A percentile compares a stretch with the other conserved stretches of the same genome.
phyloP scores from a whole-genome alignment of 2,113 vertebrate species.

The Marmota monax region DNA sequence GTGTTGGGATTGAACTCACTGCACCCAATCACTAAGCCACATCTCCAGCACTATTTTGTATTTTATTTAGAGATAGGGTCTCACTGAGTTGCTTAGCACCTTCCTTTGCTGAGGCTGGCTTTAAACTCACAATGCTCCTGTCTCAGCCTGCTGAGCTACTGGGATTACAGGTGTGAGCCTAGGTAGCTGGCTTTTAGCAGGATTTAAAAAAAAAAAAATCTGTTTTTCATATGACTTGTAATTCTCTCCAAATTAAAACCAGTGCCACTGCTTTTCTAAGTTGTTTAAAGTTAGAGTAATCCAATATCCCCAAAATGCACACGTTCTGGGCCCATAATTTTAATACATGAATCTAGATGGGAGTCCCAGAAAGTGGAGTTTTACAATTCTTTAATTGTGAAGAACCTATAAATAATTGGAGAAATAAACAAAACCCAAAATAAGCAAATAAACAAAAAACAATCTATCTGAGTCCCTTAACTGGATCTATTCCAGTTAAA shows the following conservation, averaged over 20 bases:
- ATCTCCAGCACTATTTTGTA: neutral
- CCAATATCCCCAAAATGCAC: neutral
- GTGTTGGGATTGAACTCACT: too few relatives aligned
- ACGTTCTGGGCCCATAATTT: neutral
- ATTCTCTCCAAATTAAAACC: neutral
- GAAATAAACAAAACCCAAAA: neutral
- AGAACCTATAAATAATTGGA: neutral
- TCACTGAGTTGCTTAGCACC: too few relatives aligned
- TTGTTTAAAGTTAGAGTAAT: neutral
- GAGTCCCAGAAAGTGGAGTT: neutral
- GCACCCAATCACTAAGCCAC: neutral
- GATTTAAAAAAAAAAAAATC: neutral
- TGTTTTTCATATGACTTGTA: neutral
- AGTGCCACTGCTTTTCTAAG: neutral
- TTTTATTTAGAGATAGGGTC: too few relatives aligned
- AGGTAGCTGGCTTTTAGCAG: neutral
- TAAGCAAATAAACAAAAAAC: neutral
- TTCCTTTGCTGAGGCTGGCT: too few relatives aligned
- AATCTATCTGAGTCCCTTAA: neutral
- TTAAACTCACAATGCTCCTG: too few relatives aligned
- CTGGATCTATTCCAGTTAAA: neutral
- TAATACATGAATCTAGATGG: neutral
- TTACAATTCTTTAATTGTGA: neutral
- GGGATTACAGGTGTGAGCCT: too few relatives aligned
- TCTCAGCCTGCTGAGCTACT: too few relatives aligned